These are phyloP conservation scores for Chorisops tibialis DNA, from an alignment of 2,888 invertebrate species.

Conservation along the genomic window DNA sequence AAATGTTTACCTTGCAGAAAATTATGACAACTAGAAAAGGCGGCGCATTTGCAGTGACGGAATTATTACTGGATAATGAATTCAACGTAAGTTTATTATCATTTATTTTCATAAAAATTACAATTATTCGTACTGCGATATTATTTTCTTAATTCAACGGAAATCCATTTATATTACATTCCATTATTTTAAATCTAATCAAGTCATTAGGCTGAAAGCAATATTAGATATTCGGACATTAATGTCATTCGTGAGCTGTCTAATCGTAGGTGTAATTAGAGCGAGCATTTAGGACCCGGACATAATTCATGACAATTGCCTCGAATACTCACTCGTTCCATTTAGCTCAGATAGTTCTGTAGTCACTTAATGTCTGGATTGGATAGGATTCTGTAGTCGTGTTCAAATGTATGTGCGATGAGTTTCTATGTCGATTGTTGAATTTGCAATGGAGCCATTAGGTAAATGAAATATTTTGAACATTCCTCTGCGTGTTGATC, in stretches of 20 bases:
- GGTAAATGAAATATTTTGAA: conserved; percentile 19
- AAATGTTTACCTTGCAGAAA: too few species aligned
- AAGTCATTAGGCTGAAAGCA: too few species aligned
- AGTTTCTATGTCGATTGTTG: neutral
- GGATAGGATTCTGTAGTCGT: neutral
- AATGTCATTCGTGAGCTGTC: neutral
- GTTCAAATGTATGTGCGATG: neutral
- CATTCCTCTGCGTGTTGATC: neutral
- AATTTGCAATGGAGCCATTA: conserved; percentile 15
- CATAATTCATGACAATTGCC: conserved; percentile 13
- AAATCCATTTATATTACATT: too few species aligned
- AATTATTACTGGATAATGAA: too few species aligned
- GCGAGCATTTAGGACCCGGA: neutral
- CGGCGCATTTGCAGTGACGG: too few species aligned
- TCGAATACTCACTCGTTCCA: neutral
- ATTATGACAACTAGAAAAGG: too few species aligned
- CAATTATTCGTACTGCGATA: too few species aligned
- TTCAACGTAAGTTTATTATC: too few species aligned
- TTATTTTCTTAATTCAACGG: too few species aligned
- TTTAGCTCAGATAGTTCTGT: neutral
- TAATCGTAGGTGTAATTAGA: conserved; percentile 2
- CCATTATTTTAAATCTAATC: too few species aligned
- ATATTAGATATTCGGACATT: too few species aligned
- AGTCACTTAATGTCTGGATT: neutral
- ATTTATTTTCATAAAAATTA: too few species aligned